Evolutionary conservation across 1,140 invertebrate genomes (phyloP).

Genomic region (Euura lappo): DNA sequence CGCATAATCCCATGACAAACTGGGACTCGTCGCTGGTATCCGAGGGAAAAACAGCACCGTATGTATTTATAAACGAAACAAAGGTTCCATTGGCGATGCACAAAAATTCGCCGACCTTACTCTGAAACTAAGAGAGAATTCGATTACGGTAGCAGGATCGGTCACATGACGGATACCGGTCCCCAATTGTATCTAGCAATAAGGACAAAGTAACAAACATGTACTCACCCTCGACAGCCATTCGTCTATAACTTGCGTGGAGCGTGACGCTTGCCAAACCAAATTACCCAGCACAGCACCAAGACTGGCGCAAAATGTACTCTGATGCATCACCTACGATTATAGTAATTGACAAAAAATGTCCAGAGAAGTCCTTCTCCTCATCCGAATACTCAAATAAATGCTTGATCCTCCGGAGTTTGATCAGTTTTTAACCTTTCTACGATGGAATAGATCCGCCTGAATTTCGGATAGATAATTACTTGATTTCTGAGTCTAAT

Average conservation of each 20-base stretch:
- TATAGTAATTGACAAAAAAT: background rate
- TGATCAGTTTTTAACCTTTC: background rate
- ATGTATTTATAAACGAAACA: constrained; percentile 50
- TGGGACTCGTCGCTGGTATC: constrained; percentile 48
- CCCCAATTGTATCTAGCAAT: background rate
- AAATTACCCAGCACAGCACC: constrained; percentile 51
- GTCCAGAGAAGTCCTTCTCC: background rate
- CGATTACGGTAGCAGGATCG: too few relatives aligned
- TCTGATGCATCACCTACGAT: constrained; percentile 43
- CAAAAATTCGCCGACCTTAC: constrained; percentile 50
- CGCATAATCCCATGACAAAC: constrained; percentile 52
- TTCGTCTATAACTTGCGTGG: constrained; percentile 42
- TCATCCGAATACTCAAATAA: background rate
- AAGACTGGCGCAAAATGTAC: constrained; percentile 50
- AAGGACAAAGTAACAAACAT: background rate
- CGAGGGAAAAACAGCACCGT: constrained; percentile 41
- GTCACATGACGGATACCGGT: background rate
- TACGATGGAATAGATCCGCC: background rate
- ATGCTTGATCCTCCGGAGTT: background rate
- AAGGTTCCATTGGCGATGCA: constrained; percentile 51
- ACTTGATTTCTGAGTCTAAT: constrained; percentile 47
- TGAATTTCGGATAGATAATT: constrained; percentile 13
- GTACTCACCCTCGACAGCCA: constrained; percentile 46
- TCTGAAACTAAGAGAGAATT: constrained; percentile 38
- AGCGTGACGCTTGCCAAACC: constrained; percentile 50